These are phyloP conservation scores for Pseudomyrmex cubaensis DNA, from an alignment of 1,140 invertebrate genomes.

Conservation along the genomic window DNA sequence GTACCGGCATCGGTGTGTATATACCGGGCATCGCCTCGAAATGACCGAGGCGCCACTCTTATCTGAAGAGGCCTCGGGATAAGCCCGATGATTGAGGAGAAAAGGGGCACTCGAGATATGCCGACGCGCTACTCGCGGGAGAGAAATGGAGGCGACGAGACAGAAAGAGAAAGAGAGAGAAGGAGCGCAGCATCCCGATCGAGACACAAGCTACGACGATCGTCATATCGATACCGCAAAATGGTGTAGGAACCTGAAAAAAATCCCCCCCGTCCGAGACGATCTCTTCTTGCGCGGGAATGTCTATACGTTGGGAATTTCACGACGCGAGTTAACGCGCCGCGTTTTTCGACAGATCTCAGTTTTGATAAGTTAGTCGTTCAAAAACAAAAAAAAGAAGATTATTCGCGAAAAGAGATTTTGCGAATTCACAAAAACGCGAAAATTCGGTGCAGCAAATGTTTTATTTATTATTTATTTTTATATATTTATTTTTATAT, in stretches of 20 bases:
- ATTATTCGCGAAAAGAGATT: no score
- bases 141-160: background rate
- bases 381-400: no score
- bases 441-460: no score
- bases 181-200: conserved; percentile 41
- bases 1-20: background rate
- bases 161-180: background rate
- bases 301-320: conserved; percentile 8
- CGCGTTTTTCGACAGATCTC: background rate
- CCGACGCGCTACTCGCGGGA: conserved; percentile 45
- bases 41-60: conserved; percentile 80
- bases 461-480: background rate
- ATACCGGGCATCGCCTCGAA: conserved; percentile 65
- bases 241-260: background rate
- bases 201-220: conserved; percentile 56
- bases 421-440: no score
- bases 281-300: background rate
- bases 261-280: no score
- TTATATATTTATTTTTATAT: background rate
- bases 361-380: no score
- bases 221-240: conserved; percentile 41
- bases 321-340: background rate
- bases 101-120: conserved; percentile 73
- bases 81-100: conserved; percentile 78
- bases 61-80: conserved; percentile 77